Base-by-base conservation (phyloP, 1,140 invertebrate genomes). In the Platyscapa corneri region DNA sequence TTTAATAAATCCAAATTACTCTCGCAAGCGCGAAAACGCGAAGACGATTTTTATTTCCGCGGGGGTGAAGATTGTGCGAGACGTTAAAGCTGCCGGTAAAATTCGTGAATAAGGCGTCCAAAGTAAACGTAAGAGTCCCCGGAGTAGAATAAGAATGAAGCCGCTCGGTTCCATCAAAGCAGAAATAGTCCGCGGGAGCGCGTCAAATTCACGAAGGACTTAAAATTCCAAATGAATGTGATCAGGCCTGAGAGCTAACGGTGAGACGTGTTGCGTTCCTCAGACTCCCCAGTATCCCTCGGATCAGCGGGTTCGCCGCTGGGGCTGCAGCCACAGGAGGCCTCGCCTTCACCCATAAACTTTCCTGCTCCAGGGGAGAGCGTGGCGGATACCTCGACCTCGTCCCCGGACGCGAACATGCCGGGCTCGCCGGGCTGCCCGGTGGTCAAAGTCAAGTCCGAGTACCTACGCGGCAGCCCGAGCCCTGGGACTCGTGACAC, bases 371-470 rank as follows among this genome's bases (percentile, higher is more conserved):
- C 95, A 96, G 96, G 96, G 93, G 97, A 97, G 95, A 97, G 97
- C 92, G 96, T 97, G 93, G 97, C 97, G 90, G 97, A 98, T 93
- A 97, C 97, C 90, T 97, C 96, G 93, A 97, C 96, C 90, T 97
- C 97, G 89, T 97, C 97, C 90, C 96, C 97, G 90, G 97, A 97
- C 93, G 95, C 97, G 86, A 95, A 96, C 91, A 96, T 96, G 92
- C 96, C 96, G 90, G 92, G 94, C 90, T 96, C 96, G 89, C 96
- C 96, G 92, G 93, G 91, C 90, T 93, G 93, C 89, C 91, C 92
- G 74, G 88, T 92, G 88, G 89, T 93, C 89, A 94, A 94, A 90
- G 92, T 94, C 72, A 92, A 92, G 84, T 93, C 90, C 87, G 94
- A 94, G 89, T 93, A 92, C 87, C 89, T 93, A 84, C 92, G 92